Conservation (phyloP, 2,888 invertebrate genomes). For the Rhagonycha lutea region DNA sequence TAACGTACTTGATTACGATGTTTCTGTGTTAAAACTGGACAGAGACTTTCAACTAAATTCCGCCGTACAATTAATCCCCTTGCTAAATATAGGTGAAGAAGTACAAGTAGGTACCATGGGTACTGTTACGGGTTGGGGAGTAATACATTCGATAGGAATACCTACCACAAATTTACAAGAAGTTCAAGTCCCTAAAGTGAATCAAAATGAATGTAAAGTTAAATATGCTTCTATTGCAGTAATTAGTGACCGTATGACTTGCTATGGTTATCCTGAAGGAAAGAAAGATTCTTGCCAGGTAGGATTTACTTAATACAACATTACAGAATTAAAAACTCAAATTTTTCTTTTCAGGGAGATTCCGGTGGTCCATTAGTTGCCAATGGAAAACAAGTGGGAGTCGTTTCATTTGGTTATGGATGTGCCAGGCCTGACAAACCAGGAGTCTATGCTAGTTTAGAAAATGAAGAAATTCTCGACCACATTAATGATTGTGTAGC, state of each 20-base stretch:
- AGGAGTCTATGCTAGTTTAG: not conserved
- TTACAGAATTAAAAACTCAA: not conserved
- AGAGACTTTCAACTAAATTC: not conserved
- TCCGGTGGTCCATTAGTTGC: conserved; percentile 8
- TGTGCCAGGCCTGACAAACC: not conserved
- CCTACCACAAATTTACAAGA: not conserved
- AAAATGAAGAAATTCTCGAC: not conserved
- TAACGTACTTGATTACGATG: not conserved
- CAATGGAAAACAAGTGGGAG: not conserved
- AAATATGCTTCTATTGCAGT: not conserved
- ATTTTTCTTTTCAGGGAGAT: not conserved
- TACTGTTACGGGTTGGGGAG: conserved; percentile 4
- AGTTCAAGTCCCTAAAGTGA: not conserved
- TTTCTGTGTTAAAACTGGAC: not conserved
- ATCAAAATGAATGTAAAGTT: not conserved
- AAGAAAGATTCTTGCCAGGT: conserved; percentile 16
- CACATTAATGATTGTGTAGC: not conserved
- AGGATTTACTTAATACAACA: not conserved
- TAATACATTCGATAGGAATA: not conserved
- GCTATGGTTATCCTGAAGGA: not conserved
- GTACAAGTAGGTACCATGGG: not conserved
- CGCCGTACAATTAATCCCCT: not conserved
- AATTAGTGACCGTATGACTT: not conserved
- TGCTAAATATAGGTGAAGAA: not conserved
- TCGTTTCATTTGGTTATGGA: conserved; percentile 7